Conservation (phyloP, 2,888 invertebrate genomes). For the Oligia latruncula region DNA sequence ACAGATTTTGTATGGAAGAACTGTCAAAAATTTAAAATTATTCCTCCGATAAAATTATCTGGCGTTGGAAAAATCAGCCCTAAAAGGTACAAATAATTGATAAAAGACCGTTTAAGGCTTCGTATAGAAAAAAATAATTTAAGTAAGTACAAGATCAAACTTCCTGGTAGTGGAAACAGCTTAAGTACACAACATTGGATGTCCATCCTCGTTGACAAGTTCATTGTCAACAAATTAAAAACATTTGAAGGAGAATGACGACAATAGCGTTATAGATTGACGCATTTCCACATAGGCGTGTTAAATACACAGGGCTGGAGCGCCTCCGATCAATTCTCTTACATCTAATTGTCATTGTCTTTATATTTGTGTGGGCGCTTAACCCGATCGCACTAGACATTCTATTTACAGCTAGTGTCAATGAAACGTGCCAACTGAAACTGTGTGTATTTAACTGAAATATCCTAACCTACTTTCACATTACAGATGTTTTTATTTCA, state of each 20-base stretch:
- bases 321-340: constrained; percentile 46
- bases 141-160: constrained; percentile 22
- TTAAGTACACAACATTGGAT: constrained; percentile 41
- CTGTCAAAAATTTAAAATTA: too few species aligned
- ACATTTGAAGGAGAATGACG: constrained; percentile 59
- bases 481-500: constrained; percentile 53
- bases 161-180: constrained; percentile 34
- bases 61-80: too few species aligned
- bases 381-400: constrained; percentile 73
- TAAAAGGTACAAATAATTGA: constrained; percentile 16
- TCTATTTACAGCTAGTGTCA: constrained; percentile 84
- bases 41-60: too few species aligned
- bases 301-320: constrained; percentile 16
- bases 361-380: constrained; percentile 66
- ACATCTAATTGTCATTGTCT: constrained; percentile 61
- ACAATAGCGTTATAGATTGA: constrained; percentile 54
- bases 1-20: too few species aligned
- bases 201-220: constrained; percentile 49
- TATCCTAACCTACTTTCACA: constrained; percentile 75
- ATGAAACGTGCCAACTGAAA: constrained; percentile 84
- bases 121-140: constrained; percentile 3
- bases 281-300: constrained; percentile 49
- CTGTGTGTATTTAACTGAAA: constrained; percentile 73
- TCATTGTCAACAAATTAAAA: constrained; percentile 63
- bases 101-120: neutral